Evolutionary conservation across 2,888 invertebrate species (phyloP), one percentile per base, ranked within the genome.

Genomic region (Chloromyia formosa): DNA sequence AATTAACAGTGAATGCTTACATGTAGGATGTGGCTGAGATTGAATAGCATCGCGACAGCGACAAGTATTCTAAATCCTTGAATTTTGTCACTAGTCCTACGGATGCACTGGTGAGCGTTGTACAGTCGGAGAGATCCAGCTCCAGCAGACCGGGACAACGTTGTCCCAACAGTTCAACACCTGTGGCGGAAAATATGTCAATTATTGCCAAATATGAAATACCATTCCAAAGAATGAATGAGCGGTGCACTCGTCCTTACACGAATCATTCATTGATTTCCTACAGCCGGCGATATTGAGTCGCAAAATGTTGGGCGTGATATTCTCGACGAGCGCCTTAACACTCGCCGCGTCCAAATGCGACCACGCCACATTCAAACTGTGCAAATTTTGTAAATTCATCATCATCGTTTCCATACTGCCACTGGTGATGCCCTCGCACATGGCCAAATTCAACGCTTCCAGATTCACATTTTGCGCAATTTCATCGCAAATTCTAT

Each of bases 101-200:
- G n/a, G 90, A 85, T 66, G 85, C 84, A 12, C 88, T 88, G 0
- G 92, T 91, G 3, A 97, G 84, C 18, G 88, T 87, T 7, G 93
- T 91, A 80, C 94, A 94, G 86, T 97, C 97, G 20, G 96, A 96
- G 75, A 96, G 83, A 86, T 97, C 97, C 78, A 97, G 86, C 84
- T 96, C 96, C 56, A 91, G 85, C 18, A 97, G 87, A 1, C 90
- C 86, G 0, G 91, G 89, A 82, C 95, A 95, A 5, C 90, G 88
- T 14, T 82, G 80, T 0, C 89, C 89, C 68, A 97, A 85, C 10
- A 87, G 85, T 5, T 85, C 82, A 5, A 96, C 87, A 87, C 93
- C 96, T 96, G 75, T 16, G 35, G 61, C 27, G 7, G 27, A 35
- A 35, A 35, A 35, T 7, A 2, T 35, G n/a, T n/a, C n/a, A n/a